Evolutionary conservation across 2,113 vertebrate species (phyloP).

Genomic region (Oenanthe oenanthe): DNA sequence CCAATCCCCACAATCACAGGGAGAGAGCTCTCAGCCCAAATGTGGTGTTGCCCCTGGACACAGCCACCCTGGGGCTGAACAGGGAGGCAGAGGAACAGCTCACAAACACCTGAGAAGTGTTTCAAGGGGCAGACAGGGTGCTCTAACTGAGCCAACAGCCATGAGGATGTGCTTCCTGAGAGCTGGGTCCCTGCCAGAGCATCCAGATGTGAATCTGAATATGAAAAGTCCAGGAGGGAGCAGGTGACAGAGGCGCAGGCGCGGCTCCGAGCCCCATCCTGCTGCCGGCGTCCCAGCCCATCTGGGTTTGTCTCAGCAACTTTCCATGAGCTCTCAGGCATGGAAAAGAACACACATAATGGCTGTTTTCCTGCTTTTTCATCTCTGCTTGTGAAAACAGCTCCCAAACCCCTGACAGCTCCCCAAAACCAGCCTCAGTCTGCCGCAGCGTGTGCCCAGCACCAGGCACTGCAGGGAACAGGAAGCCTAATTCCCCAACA

Average conservation of each 20-base stretch:
- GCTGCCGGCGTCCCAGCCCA: background rate
- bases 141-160: background rate
- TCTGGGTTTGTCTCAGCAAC: background rate
- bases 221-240: conserved; percentile 52
- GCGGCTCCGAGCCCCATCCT: background rate
- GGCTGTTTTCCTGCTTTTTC: background rate
- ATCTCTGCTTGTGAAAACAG: background rate
- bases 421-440: background rate
- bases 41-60: accelerated
- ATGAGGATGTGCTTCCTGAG: background rate
- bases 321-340: background rate
- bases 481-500: background rate
- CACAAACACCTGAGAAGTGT: accelerated
- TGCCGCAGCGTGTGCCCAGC: background rate
- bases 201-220: conserved; percentile 64
- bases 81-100: background rate
- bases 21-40: background rate
- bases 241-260: conserved; percentile 9
- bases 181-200: conserved; percentile 36
- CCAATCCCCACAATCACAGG: background rate
- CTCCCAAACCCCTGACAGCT: background rate
- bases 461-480: background rate
- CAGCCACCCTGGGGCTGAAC: accelerated
- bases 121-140: background rate
- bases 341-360: background rate